Evolutionary conservation across 2,113 vertebrate species (phyloP).

Genomic region (Larimichthys polyactis): DNA sequence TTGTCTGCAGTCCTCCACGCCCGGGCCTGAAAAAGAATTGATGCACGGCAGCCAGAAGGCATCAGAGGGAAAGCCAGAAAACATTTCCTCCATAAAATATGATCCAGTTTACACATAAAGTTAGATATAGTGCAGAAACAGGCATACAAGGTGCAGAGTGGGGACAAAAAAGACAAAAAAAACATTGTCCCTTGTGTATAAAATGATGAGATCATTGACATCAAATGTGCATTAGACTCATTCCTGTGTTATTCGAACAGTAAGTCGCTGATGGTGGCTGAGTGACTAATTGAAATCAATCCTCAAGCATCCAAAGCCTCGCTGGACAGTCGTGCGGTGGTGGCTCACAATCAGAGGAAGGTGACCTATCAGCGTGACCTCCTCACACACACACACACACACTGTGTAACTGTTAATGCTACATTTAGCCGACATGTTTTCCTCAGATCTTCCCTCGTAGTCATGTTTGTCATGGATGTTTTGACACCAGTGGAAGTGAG

Average conservation of each 20-base stretch:
- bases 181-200: neutral
- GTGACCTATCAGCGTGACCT: conserved; percentile 24
- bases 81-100: too few relatives aligned
- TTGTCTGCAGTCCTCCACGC: too few relatives aligned
- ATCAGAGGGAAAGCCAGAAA: too few relatives aligned
- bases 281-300: neutral
- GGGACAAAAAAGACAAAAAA: too few relatives aligned
- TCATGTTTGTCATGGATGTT: neutral
- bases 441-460: neutral
- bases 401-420: conserved; percentile 1
- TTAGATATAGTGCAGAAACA: too few relatives aligned
- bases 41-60: too few relatives aligned
- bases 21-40: too few relatives aligned
- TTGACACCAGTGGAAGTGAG: neutral
- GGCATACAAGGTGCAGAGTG: too few relatives aligned
- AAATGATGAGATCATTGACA: neutral
- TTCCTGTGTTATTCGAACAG: neutral
- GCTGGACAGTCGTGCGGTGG: neutral
- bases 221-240: neutral
- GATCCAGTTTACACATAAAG: too few relatives aligned
- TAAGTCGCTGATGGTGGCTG: neutral
- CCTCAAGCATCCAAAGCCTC: neutral
- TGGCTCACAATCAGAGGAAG: conserved; percentile 14
- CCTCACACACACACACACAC: neutral
- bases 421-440: neutral